Base-by-base conservation (phyloP, 2,888 invertebrate genomes). In the Hypselothyrea guttata region DNA sequence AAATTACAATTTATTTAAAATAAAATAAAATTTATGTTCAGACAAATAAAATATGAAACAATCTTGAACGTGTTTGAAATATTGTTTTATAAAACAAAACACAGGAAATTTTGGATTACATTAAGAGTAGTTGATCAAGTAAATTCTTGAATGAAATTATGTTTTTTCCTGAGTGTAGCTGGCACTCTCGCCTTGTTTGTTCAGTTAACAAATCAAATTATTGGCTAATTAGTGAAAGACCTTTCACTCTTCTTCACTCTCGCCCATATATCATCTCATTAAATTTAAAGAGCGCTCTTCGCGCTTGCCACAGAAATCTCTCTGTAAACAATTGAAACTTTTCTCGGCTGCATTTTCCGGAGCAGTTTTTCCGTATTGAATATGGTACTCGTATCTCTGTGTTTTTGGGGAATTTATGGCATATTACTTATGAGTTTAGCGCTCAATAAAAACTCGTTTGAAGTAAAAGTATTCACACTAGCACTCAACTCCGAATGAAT, bases 121-220 rank as follows among this genome's bases (percentile, higher is more conserved):
- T n/a, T n/a, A n/a, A n/a, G n/a, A n/a, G n/a, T n/a, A n/a, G n/a
- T n/a, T n/a, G n/a, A n/a, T n/a, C n/a, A n/a, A n/a, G n/a, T n/a
- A n/a, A n/a, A n/a, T n/a, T n/a, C n/a, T n/a, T n/a, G n/a, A n/a
- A n/a, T n/a, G n/a, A n/a, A n/a, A n/a, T n/a, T n/a, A n/a, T n/a
- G n/a, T n/a, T n/a, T n/a, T n/a, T n/a, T n/a, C n/a, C n/a, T n/a
- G n/a, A n/a, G n/a, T n/a, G n/a, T n/a, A n/a, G n/a, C n/a, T n/a
- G n/a, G n/a, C n/a, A n/a, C n/a, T n/a, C 22, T 22, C 5, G 22
- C 2, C 5, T 22, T 27, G 7, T 33, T 49, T 55, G 54, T 57
- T 51, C 30, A 35, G 51, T 71, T 69, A 62, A 64, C 69, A 58
- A 45, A 71, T 58, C 61, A 61, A 66, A 78, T 82, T 78, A 82